A percentile compares a stretch with the other conserved stretches of the same genome.
phyloP scores from a whole-genome alignment of 2,113 vertebrate genomes.

The Kryptolebias marmoratus region DNA sequence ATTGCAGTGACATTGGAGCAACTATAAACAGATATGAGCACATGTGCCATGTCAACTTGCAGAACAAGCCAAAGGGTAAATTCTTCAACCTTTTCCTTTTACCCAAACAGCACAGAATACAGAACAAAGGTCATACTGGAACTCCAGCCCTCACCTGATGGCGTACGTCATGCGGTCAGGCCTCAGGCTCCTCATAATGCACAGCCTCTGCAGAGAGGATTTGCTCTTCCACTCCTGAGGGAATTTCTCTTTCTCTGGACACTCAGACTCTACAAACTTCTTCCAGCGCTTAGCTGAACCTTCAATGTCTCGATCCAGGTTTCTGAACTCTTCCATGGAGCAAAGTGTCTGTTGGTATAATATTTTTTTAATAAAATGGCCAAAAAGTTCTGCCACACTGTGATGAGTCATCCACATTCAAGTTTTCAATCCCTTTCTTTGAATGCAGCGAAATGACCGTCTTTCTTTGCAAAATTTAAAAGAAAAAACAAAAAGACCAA shows the following conservation, averaged over 20 bases:
- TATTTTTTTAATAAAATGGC: neutral
- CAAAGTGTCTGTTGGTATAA: slow-evolving; percentile 83
- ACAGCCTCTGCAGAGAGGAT: slow-evolving; percentile 88
- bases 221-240: slow-evolving; percentile 98
- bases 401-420: slow-evolving; percentile 29
- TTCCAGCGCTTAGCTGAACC: slow-evolving; percentile 95
- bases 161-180: slow-evolving; percentile 90
- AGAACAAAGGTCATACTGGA: slow-evolving; percentile 24
- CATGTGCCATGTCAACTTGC: neutral
- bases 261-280: slow-evolving; percentile 92
- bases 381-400: neutral
- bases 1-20: neutral
- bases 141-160: slow-evolving; percentile 76
- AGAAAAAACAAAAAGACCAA: slow-evolving; percentile 5
- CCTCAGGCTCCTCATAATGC: slow-evolving; percentile 88
- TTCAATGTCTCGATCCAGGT: slow-evolving; percentile 93
- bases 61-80: slow-evolving; percentile 30
- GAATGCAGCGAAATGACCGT: slow-evolving; percentile 29
- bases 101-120: slow-evolving; percentile 18
- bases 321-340: slow-evolving; percentile 89
- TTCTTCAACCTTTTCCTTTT: slow-evolving; percentile 35
- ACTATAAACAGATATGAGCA: neutral
- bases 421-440: slow-evolving; percentile 31
- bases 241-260: slow-evolving; percentile 94
- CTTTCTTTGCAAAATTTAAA: slow-evolving; percentile 48